Percentiles rank a stretch among this genome's conserved stretches.
Conservation (phyloP, 2,888 invertebrate species). For the Calameuta filiformis region DNA sequence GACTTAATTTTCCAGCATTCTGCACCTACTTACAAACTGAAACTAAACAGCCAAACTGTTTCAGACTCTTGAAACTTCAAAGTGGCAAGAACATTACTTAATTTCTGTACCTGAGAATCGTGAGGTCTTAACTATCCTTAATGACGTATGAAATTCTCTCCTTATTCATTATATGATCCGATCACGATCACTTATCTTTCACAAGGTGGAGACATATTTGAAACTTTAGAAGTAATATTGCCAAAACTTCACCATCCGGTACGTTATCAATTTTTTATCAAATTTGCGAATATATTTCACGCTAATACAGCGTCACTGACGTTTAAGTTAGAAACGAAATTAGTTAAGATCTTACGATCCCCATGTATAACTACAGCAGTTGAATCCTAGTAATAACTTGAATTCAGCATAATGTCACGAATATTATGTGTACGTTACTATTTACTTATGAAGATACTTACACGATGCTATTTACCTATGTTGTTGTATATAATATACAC, state of each 20-base stretch:
- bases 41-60: background rate
- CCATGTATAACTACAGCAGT: conserved; percentile 7
- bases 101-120: conserved; percentile 8
- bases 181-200: background rate
- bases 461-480: conserved; percentile 43
- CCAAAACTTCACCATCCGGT: background rate
- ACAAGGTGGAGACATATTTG: background rate
- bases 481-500: conserved; percentile 44
- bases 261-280: too few relatives aligned
- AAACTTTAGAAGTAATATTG: background rate
- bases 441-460: conserved; percentile 40
- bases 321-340: background rate
- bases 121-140: conserved; percentile 6
- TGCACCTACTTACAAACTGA: background rate
- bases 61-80: conserved; percentile 2
- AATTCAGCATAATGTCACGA: conserved; percentile 37
- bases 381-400: conserved; percentile 37
- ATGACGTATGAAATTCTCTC: background rate
- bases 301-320: background rate
- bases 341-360: conserved; percentile 14
- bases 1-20: background rate
- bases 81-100: conserved; percentile 5
- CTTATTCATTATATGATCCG: background rate
- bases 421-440: conserved; percentile 44
- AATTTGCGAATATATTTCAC: background rate